phyloP scores from a whole-genome alignment of 2,888 invertebrate genomes.

The Dasysyrphus tricinctus region DNA sequence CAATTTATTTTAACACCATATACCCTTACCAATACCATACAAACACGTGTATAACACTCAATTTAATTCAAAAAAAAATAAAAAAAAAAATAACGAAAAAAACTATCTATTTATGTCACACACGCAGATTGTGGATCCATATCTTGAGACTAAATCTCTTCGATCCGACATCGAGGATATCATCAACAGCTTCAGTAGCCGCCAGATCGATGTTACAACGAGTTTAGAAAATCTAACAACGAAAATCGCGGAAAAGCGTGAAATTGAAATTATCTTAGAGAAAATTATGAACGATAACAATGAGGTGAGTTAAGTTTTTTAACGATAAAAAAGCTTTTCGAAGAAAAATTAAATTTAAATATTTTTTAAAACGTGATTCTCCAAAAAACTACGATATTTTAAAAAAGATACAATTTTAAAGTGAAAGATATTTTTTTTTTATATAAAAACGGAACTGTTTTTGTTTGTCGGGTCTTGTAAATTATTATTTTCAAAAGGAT shows the following conservation, averaged over 20 bases:
- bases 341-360: not conserved
- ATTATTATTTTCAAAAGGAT: too few relatives aligned
- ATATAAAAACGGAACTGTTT: too few relatives aligned
- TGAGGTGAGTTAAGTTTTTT: conserved; percentile 84
- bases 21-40: not conserved
- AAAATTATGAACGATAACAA: conserved; percentile 87
- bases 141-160: conserved; percentile 88
- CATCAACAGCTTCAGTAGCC: conserved; percentile 87
- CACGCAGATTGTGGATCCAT: conserved; percentile 87
- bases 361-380: too few relatives aligned
- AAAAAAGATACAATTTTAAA: not conserved
- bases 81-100: conserved; percentile 45
- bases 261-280: conserved; percentile 84
- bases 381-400: not conserved
- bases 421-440: not conserved
- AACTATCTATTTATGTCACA: conserved; percentile 79
- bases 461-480: not conserved
- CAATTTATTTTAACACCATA: conserved; percentile 63
- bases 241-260: conserved; percentile 86
- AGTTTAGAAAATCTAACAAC: conserved; percentile 90
- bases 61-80: conserved; percentile 3
- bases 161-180: conserved; percentile 88
- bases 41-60: conserved; percentile 73
- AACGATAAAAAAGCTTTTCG: not conserved
- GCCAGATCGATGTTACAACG: conserved; percentile 87